These are phyloP conservation scores for Helostoma temminkii DNA, from an alignment of 2,797 vertebrate genomes.

Conservation along the genomic window DNA sequence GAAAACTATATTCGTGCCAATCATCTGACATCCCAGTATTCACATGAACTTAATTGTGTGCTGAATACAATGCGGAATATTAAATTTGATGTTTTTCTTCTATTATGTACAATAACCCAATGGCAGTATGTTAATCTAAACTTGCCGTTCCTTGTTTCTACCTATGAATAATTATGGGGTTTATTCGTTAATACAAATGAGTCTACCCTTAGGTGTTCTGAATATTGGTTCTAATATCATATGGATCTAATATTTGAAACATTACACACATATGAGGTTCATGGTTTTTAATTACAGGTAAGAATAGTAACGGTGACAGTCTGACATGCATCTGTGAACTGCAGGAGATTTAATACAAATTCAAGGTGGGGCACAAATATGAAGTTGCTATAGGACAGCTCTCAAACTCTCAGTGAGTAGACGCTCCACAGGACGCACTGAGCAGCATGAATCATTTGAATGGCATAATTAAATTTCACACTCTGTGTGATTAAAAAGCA, in stretches of 20 bases:
- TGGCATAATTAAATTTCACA: slow-evolving; percentile 48
- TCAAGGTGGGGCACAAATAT: slow-evolving; percentile 8
- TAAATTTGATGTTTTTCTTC: slow-evolving; percentile 26
- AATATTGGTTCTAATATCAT: slow-evolving; percentile 5
- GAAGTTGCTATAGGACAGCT: not conserved
- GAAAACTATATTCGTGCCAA: too few relatives aligned
- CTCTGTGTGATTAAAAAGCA: slow-evolving; percentile 52
- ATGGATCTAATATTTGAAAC: slow-evolving; percentile 5
- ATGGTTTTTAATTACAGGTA: slow-evolving; percentile 3
- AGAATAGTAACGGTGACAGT: not conserved
- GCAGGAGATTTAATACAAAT: slow-evolving; percentile 1
- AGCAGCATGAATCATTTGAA: slow-evolving; percentile 36
- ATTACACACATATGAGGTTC: not conserved
- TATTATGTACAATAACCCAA: slow-evolving; percentile 44
- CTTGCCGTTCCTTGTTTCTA: slow-evolving; percentile 2
- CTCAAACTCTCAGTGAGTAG: not conserved
- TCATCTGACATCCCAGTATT: not conserved
- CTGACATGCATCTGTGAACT: not conserved
- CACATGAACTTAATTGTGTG: slow-evolving; percentile 22
- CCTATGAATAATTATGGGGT: slow-evolving; percentile 14
- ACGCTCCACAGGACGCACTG: slow-evolving; percentile 3
- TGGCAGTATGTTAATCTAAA: slow-evolving; percentile 36
- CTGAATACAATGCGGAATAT: slow-evolving; percentile 52
- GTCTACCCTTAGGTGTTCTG: not conserved
- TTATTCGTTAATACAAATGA: slow-evolving; percentile 11